Evolutionary conservation across 2,888 invertebrate species (phyloP).

Genomic region (Drosophila siamana): DNA sequence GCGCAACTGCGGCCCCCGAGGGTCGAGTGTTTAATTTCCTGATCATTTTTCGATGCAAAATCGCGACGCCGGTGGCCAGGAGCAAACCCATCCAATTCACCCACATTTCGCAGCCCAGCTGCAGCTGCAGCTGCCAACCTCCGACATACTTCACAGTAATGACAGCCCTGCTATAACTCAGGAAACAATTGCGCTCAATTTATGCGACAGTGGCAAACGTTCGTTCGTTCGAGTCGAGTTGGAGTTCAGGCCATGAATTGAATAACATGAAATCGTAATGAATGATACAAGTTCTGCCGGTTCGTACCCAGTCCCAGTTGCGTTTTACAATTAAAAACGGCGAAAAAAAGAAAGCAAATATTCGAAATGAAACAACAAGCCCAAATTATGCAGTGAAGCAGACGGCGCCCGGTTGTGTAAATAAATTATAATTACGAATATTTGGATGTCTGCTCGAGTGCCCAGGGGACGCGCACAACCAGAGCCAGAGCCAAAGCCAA

Average conservation of each 20-base stretch:
- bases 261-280: conserved; percentile 38
- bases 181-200: conserved; percentile 75
- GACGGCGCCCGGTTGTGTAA: conserved; percentile 52
- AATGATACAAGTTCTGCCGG: conserved; percentile 32
- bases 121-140: not conserved
- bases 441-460: conserved; percentile 46
- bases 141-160: conserved; percentile 28
- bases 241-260: conserved; percentile 28
- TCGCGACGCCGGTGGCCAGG: conserved; percentile 43
- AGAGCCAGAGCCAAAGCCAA: conserved; percentile 7
- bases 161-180: conserved; percentile 33
- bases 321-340: conserved; percentile 70
- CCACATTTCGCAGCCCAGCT: not conserved
- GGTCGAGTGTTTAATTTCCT: conserved; percentile 81
- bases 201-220: conserved; percentile 48
- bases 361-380: conserved; percentile 18
- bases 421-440: conserved; percentile 77
- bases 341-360: too few species aligned
- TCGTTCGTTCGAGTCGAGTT: too few species aligned
- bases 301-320: conserved; percentile 7
- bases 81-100: not conserved
- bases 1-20: conserved; percentile 5
- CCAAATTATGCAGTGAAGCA: conserved; percentile 55
- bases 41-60: conserved; percentile 78
- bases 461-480: conserved; percentile 34